These are phyloP conservation scores for Dicranocentrus wangi DNA, from an alignment of 2,888 invertebrate species.

Conservation along the genomic window DNA sequence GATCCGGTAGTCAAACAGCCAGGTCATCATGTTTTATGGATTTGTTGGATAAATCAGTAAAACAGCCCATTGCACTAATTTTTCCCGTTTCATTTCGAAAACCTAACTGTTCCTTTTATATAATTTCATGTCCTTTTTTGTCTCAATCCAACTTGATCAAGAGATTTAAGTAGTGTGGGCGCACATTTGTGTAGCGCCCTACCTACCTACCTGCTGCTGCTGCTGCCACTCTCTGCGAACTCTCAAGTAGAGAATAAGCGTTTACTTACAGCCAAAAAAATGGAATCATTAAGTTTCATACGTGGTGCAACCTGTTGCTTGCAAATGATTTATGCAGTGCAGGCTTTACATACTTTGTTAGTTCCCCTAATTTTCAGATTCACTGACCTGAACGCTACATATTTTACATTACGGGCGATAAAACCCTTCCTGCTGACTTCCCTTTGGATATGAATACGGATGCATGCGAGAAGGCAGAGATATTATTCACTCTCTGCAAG, in stretches of 20 bases:
- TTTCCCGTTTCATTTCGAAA: constrained; percentile 14
- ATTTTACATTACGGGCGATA: constrained; percentile 36
- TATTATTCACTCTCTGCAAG: no score
- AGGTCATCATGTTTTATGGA: constrained; percentile 1
- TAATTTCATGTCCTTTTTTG: constrained; percentile 6
- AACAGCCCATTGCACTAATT: neutral
- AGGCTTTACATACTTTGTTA: no score
- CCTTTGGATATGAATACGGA: neutral
- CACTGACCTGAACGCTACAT: constrained; percentile 63
- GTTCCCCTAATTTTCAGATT: constrained; percentile 55
- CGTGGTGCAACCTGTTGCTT: no score
- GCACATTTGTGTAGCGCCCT: no score
- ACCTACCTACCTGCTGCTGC: no score
- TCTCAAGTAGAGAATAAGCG: neutral
- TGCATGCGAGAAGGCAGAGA: neutral
- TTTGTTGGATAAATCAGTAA: neutral
- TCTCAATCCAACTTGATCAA: neutral
- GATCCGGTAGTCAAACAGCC: no score
- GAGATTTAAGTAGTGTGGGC: no score
- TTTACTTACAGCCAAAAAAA: neutral
- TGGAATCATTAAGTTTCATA: neutral
- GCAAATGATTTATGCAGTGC: no score
- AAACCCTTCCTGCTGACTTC: constrained; percentile 31
- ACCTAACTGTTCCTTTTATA: neutral
- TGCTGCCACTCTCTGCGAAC: no score